Conservation (phyloP, 2,797 vertebrate species). For the Coregonus ussuriensis region DNA sequence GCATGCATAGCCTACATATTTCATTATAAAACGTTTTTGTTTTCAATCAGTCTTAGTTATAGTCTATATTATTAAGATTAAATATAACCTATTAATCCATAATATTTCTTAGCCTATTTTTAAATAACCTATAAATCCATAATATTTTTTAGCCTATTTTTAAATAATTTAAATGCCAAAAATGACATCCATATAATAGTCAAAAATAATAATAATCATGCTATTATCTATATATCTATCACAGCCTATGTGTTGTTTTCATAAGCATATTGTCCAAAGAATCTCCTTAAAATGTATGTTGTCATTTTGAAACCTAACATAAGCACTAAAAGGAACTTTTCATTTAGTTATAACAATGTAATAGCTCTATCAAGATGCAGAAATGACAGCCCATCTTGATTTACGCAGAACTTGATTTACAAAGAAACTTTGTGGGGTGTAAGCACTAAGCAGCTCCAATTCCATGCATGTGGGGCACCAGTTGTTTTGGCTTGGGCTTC, state of each 20-base stretch:
- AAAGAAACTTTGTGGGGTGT: not conserved
- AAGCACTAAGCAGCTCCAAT: conserved; percentile 8
- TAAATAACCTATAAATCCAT: not conserved
- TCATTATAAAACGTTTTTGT: not conserved
- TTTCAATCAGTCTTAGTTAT: not conserved
- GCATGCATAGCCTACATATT: not conserved
- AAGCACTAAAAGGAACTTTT: not conserved
- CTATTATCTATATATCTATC: too few species aligned
- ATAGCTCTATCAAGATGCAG: not conserved
- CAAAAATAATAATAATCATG: too few species aligned
- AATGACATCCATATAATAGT: not conserved
- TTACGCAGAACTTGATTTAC: conserved; percentile 6
- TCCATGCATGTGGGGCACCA: conserved; percentile 25
- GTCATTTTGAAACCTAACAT: not conserved
- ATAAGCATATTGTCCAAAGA: not conserved
- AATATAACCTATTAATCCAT: not conserved
- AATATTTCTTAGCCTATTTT: too few species aligned
- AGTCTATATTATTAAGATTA: not conserved
- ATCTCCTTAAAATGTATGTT: not conserved
- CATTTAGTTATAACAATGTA: not conserved
- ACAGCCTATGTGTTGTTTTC: too few species aligned
- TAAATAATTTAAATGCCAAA: not conserved
- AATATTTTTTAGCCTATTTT: not conserved
- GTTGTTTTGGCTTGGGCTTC: conserved; percentile 20
- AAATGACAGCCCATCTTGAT: not conserved